These are phyloP conservation scores for Hymenochirus boettgeri DNA, from an alignment of 2,113 vertebrate species.

Conservation along the genomic window DNA sequence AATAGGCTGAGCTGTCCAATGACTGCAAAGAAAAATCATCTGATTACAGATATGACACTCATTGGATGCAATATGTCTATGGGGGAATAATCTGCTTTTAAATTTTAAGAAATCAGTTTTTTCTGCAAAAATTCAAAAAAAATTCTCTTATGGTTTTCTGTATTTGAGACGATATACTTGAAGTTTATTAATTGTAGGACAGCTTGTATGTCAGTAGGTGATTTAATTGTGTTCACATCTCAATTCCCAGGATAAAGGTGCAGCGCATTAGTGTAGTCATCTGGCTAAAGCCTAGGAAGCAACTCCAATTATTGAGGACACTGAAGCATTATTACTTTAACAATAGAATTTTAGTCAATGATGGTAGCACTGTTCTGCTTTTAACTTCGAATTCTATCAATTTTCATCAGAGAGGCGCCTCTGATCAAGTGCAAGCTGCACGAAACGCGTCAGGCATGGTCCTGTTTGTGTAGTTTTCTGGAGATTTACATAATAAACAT, in stretches of 20 bases:
- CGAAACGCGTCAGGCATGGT: too few relatives aligned
- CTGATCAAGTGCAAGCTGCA: too few relatives aligned
- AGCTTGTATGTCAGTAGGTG: neutral
- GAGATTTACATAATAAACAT: too few relatives aligned
- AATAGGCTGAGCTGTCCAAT: constrained; percentile 54
- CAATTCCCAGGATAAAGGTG: neutral
- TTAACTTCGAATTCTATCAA: too few relatives aligned
- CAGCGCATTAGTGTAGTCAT: neutral
- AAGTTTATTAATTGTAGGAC: neutral
- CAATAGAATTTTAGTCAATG: neutral
- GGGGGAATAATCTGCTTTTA: constrained; percentile 26
- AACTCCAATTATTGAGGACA: neutral
- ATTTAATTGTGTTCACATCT: neutral
- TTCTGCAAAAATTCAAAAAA: neutral
- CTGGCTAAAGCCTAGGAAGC: neutral
- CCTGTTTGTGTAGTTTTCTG: too few relatives aligned
- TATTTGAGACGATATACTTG: neutral
- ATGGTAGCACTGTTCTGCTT: too few relatives aligned
- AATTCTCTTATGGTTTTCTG: neutral
- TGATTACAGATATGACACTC: constrained; percentile 48
- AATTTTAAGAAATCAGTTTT: too few relatives aligned
- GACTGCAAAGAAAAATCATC: constrained; percentile 55
- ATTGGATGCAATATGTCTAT: constrained; percentile 44
- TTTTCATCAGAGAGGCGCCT: too few relatives aligned
- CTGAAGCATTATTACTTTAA: neutral